Evolutionary conservation across 2,888 invertebrate genomes (phyloP).

Genomic region (Leucophora obtusa): DNA sequence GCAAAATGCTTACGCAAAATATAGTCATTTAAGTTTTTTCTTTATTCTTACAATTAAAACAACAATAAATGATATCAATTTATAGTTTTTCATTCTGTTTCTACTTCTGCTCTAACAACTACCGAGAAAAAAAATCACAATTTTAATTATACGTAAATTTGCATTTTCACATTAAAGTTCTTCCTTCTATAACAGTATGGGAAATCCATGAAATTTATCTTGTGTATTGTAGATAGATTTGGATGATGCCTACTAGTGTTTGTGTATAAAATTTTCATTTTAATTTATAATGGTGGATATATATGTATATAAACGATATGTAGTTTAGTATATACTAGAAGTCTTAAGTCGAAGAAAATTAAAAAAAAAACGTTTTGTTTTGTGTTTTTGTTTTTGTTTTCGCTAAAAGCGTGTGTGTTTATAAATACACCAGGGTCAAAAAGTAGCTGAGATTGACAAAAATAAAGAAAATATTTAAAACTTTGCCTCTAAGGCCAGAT

Average conservation of each 20-base stretch:
- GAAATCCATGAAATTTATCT: slow-evolving; percentile 37
- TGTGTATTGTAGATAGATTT: slow-evolving; percentile 12
- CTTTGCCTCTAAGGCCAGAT: no score
- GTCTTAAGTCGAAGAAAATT: slow-evolving; percentile 27
- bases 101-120: slow-evolving; percentile 1
- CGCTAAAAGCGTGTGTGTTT: slow-evolving; percentile 44
- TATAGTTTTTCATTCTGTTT: slow-evolving; percentile 1
- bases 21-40: not conserved
- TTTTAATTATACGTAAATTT: slow-evolving; percentile 25
- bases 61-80: not conserved
- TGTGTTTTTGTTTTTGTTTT: slow-evolving; percentile 26
- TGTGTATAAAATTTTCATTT: not conserved
- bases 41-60: not conserved
- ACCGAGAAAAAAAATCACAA: slow-evolving; percentile 6
- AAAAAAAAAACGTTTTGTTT: slow-evolving; percentile 6
- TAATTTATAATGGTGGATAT: slow-evolving; percentile 3
- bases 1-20: not conserved
- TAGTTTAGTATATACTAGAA: not conserved
- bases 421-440: slow-evolving; percentile 16
- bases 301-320: no score
- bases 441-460: not conserved
- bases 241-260: not conserved
- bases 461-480: no score
- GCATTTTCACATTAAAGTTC: not conserved
- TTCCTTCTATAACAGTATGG: slow-evolving; percentile 13